Base-by-base conservation (phyloP, 2,888 invertebrate genomes). In the Meta bourneti region DNA sequence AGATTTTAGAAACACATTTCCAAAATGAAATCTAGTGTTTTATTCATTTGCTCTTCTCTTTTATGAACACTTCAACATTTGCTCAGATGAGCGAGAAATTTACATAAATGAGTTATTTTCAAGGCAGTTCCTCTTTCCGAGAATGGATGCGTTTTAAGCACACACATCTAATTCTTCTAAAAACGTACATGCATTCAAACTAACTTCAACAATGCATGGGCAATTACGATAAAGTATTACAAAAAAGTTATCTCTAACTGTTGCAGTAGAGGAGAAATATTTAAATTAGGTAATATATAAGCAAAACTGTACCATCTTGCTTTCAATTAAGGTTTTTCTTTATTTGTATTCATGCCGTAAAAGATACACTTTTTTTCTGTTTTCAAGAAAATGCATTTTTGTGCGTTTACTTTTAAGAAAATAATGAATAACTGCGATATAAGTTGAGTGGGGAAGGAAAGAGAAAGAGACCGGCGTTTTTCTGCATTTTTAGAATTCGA, bases 281-380 rank as follows among this genome's bases (percentile, higher is more conserved):
- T 90, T 84, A 90, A 90, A 90, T 90, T 83, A 90, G 83, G 78
- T 61, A 90, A 84, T 90, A 90, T 90, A 90, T 84, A 90, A 84
- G 89, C 89, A 90, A 78, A 90, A 84, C 78, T 19, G 19, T 11
- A 69, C 48, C 77, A 49, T 84, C 16, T 20, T 79, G 7, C 49
- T 83, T 90, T 90, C 89, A 90, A 90, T 90, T 90, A 90, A 16
- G 20, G 6, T 20, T 72, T 54, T 72, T 49, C 9, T 79, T 72
- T 72, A 9, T 48, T 78, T 48, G 13, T 19, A 77, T 78, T 49
- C 77, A 61, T 16, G 16, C 8, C 11, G 61, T 6, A 49, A 74
- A 80, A 71, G 7, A 72, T 72, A 87, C 54, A 71, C 11, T 87
- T 61, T 82, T n/a, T 86, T 78, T 75, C 61, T 61, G 13, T 61